phyloP scores from a whole-genome alignment of 2,888 invertebrate genomes.

The Patella depressa region DNA sequence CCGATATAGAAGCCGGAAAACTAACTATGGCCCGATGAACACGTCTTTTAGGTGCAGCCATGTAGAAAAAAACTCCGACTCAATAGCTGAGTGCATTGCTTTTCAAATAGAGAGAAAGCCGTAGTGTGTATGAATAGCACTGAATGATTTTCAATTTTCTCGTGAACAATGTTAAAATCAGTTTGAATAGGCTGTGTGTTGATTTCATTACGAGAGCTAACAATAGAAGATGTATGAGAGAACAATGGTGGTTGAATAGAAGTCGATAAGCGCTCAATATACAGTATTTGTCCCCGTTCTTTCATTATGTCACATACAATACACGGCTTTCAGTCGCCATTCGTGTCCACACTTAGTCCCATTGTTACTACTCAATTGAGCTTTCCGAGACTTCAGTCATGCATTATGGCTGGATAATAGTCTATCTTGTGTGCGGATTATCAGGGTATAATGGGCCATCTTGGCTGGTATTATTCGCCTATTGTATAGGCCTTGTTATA shows the following conservation, averaged over 20 bases:
- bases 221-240: conserved; percentile 39
- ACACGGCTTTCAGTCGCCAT: conserved; percentile 50
- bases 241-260: conserved; percentile 48
- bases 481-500: conserved; percentile 6
- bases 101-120: conserved; percentile 54
- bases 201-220: conserved; percentile 63
- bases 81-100: conserved; percentile 42
- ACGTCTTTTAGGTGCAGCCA: conserved; percentile 48
- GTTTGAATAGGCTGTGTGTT: conserved; percentile 60
- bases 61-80: conserved; percentile 53
- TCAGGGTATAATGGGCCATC: neutral
- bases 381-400: conserved; percentile 38
- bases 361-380: conserved; percentile 53
- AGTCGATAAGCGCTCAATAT: conserved; percentile 61
- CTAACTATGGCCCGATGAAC: neutral
- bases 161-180: conserved; percentile 64
- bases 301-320: conserved; percentile 64
- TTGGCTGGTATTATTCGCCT: neutral
- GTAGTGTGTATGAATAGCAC: conserved; percentile 49
- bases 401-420: conserved; percentile 32
- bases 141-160: conserved; percentile 70
- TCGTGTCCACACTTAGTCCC: conserved; percentile 46
- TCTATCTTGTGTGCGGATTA: neutral
- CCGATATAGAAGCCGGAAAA: neutral
- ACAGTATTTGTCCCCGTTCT: conserved; percentile 61